Evolutionary conservation across 2,797 vertebrate species (phyloP).

Genomic region (Cetoscarus ocellatus): DNA sequence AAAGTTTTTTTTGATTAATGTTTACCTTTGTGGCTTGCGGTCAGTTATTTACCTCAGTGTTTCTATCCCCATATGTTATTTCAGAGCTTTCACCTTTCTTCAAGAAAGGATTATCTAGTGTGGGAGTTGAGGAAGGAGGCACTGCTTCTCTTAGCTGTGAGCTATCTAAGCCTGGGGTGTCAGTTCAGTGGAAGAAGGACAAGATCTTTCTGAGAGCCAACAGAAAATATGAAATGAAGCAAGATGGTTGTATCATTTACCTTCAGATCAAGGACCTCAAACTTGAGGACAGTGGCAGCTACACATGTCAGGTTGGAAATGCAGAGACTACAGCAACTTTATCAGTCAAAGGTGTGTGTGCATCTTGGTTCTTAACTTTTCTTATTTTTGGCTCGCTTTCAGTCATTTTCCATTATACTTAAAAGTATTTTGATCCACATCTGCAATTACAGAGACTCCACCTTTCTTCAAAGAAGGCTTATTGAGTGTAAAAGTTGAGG

Average conservation of each 20-base stretch:
- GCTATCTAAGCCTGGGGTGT: conserved; percentile 79
- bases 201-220: conserved; percentile 80
- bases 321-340: conserved; percentile 65
- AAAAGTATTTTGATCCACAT: not conserved
- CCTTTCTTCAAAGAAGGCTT: conserved; percentile 66
- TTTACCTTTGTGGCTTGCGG: too few species aligned
- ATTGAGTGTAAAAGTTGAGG: conserved; percentile 60
- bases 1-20: too few species aligned
- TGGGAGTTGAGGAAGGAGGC: conserved; percentile 83
- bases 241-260: conserved; percentile 80
- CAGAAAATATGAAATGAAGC: conserved; percentile 84
- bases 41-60: too few species aligned
- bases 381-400: too few species aligned
- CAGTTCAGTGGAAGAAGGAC: conserved; percentile 87
- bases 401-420: not conserved
- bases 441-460: conserved; percentile 19
- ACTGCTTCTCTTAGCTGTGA: conserved; percentile 82
- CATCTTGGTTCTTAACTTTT: too few species aligned
- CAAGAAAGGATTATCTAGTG: conserved; percentile 79
- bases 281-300: conserved; percentile 87
- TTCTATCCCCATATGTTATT: not conserved
- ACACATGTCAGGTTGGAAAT: conserved; percentile 81
- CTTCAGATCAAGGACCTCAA: conserved; percentile 86
- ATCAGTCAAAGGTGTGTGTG: conserved; percentile 8
- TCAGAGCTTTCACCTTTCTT: conserved; percentile 79